phyloP scores from a whole-genome alignment of 1,140 invertebrate species.

The Xylocopa sonorina region DNA sequence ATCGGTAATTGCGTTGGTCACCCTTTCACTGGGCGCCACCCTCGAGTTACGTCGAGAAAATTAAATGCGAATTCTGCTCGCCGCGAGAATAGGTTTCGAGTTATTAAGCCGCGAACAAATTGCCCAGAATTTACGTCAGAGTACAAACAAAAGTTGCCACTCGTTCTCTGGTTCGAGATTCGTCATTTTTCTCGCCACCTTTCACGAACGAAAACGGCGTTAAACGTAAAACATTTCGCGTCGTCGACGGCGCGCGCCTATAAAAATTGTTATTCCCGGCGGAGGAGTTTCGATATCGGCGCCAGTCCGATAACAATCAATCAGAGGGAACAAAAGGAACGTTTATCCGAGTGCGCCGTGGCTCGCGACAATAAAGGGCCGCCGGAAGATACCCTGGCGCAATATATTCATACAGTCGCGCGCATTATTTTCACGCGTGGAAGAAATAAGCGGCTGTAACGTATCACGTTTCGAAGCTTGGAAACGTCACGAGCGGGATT shows the following conservation, averaged over 20 bases:
- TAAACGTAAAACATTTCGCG: slow-evolving; percentile 12
- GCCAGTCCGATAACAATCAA: slow-evolving; percentile 53
- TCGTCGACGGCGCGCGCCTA: no score
- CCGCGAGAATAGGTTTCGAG: no score
- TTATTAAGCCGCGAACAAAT: no score
- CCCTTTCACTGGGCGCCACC: background rate
- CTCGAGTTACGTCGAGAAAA: background rate
- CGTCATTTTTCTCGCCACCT: no score
- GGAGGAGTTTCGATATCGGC: slow-evolving; percentile 26
- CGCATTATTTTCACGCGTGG: slow-evolving; percentile 53
- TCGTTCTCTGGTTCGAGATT: background rate
- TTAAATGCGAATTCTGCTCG: no score
- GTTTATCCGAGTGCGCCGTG: slow-evolving; percentile 40
- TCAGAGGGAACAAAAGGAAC: slow-evolving; percentile 52
- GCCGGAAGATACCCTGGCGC: slow-evolving; percentile 9
- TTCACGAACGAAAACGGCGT: no score
- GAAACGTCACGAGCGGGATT: slow-evolving; percentile 59
- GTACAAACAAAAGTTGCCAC: no score
- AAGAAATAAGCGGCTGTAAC: slow-evolving; percentile 53
- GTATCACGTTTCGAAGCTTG: slow-evolving; percentile 27
- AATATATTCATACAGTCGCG: slow-evolving; percentile 45
- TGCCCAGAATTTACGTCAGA: no score
- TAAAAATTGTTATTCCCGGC: slow-evolving; percentile 23
- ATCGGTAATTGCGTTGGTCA: background rate
- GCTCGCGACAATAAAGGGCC: slow-evolving; percentile 42